Conservation (phyloP, 2,797 vertebrate species). For the Peromyscus aztecus region DNA sequence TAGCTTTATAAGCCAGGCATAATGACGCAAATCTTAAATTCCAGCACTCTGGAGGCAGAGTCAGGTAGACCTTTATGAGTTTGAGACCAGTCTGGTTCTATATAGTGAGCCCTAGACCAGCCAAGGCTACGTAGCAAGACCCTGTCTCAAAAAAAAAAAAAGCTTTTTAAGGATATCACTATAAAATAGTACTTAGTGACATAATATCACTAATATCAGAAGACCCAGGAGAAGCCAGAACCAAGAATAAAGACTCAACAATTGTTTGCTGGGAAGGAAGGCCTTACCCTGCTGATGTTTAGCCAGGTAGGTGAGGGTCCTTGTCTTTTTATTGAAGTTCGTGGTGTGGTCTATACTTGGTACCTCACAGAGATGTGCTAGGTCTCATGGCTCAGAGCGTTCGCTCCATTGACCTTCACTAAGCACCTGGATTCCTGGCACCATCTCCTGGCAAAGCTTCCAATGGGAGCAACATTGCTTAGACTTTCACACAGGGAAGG, state of each 20-base stretch:
- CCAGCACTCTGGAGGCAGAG: neutral
- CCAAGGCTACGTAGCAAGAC: neutral
- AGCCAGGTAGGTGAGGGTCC: neutral
- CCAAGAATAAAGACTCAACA: neutral
- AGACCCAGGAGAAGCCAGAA: slow-evolving; percentile 12
- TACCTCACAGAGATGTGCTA: neutral
- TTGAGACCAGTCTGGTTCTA: neutral
- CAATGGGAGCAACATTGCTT: slow-evolving; percentile 54
- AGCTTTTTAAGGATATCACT: slow-evolving; percentile 55
- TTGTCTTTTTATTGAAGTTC: slow-evolving; percentile 58
- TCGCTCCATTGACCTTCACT: neutral
- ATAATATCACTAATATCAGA: neutral
- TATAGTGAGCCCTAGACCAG: neutral
- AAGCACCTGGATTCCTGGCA: slow-evolving; percentile 70
- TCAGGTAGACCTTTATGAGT: neutral
- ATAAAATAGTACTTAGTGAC: slow-evolving; percentile 47
- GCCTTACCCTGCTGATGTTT: neutral
- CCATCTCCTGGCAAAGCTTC: slow-evolving; percentile 75
- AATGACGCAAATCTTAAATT: neutral
- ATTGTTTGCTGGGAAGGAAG: neutral
- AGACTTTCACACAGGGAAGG: slow-evolving; percentile 46
- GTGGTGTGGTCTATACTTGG: neutral
- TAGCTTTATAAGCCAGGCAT: slow-evolving; percentile 17
- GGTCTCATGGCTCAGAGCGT: neutral
- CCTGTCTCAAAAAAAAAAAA: neutral